Percentiles rank a stretch among this genome's conserved stretches.
These are phyloP conservation scores for Rhodinocichla rosea DNA, from an alignment of 2,113 vertebrate species.

Conservation along the genomic window DNA sequence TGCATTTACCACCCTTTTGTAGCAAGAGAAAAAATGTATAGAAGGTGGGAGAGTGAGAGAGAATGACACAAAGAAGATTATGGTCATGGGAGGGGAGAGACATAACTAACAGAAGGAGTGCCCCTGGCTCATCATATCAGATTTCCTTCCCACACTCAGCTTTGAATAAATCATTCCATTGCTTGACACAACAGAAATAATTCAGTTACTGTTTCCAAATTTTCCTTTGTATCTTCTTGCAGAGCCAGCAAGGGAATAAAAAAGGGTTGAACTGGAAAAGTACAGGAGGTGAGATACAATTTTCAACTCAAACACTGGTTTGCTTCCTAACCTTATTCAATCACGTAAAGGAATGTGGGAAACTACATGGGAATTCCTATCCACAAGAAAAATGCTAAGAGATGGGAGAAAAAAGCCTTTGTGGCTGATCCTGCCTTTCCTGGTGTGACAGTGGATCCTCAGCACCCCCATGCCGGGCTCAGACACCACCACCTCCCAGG, in stretches of 20 bases:
- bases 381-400: neutral
- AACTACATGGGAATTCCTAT: neutral
- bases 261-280: neutral
- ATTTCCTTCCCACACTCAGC: neutral
- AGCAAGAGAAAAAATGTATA: neutral
- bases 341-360: fast-evolving
- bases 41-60: neutral
- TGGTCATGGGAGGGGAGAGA: neutral
- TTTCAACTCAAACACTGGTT: neutral
- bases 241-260: neutral
- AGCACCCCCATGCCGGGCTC: fast-evolving
- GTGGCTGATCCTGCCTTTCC: neutral
- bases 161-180: neutral
- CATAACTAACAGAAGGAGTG: neutral
- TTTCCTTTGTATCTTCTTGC: neutral
- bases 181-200: neutral
- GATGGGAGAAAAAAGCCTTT: neutral
- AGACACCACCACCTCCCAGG: neutral
- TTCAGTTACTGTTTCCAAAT: neutral
- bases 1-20: neutral
- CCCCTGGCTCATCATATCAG: neutral
- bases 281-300: neutral
- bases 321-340: fast-evolving
- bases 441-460: neutral
- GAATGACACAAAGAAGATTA: neutral